Evolutionary conservation across 1,140 invertebrate species (phyloP).

Genomic region (Tribolium madens): DNA sequence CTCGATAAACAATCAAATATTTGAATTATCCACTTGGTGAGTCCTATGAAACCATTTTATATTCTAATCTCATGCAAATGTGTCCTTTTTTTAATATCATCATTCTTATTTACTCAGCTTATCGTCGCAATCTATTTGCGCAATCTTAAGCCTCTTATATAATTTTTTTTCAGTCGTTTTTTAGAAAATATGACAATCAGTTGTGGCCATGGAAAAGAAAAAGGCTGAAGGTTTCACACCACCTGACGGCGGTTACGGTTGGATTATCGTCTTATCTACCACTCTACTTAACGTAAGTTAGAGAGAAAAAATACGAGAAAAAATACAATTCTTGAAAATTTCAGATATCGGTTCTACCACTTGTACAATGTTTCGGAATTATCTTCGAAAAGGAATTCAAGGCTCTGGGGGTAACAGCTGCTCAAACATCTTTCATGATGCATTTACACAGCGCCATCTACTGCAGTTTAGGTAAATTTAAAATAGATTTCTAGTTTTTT

Average conservation of each 20-base stretch:
- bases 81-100: neutral
- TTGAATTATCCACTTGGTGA: neutral
- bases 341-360: slow-evolving; percentile 55
- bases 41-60: neutral
- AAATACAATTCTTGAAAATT: neutral
- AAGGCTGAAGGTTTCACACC: slow-evolving; percentile 64
- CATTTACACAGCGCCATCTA: slow-evolving; percentile 60
- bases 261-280: slow-evolving; percentile 75
- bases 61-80: neutral
- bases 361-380: slow-evolving; percentile 62
- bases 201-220: slow-evolving; percentile 1
- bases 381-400: slow-evolving; percentile 59
- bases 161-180: neutral
- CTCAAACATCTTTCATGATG: slow-evolving; percentile 61
- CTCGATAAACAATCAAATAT: too few species aligned
- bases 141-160: neutral
- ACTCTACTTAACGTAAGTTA: slow-evolving; percentile 73
- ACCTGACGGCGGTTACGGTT: slow-evolving; percentile 78
- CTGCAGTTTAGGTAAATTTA: slow-evolving; percentile 55
- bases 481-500: neutral
- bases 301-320: neutral
- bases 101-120: slow-evolving; percentile 4
- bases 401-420: slow-evolving; percentile 54
- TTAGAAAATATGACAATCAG: slow-evolving; percentile 9
- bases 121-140: neutral